Base-by-base conservation (phyloP, 2,888 invertebrate genomes). In the Cheilosia vulpina region DNA sequence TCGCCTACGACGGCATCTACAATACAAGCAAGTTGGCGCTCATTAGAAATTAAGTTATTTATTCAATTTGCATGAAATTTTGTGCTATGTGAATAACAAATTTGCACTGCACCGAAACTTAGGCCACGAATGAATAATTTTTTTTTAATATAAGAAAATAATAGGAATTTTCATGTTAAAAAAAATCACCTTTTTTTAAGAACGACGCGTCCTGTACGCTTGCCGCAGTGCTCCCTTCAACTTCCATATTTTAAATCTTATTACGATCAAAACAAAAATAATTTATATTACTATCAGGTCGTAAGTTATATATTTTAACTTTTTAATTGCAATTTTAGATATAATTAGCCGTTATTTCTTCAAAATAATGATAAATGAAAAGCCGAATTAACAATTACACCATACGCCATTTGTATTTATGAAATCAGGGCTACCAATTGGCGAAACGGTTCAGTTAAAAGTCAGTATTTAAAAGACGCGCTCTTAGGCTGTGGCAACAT, bases 361-460 rank as follows among this genome's bases (percentile, higher is more conserved):
- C 71, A 80, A 85, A 80, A 85, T 85, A 80, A 80, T 76, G 66
- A 71, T 47, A 76, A 66, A 80, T 60, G 43, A 76, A 80, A 85
- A 79, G 84, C 80, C 84, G 84, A 85, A 69, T 80, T 76, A 76
- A 84, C 63, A 76, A 84, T 80, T 85, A 68, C 80, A 76, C 83
- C 83, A 84, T 80, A 55, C 84, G 84, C 84, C 84, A 84, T 84
- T 84, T 84, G 75, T 84, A 84, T 84, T 84, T 80, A 71, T 72
- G 52, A 76, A 76, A 72, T 68, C 80, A 85, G 71, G 43, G 76
- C 4, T 66, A 50, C 84, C 84, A 85, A 85, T 52, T 5, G 1
- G 1, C 24, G 27, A 80, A 71, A 43, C 65, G 80, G 66, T 73
- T 68, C 15, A 34, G 2, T 13, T 7, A 57, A 55, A 78, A 83